Evolutionary conservation across 1,140 invertebrate genomes (phyloP).

Genomic region (Ceratina australensis): DNA sequence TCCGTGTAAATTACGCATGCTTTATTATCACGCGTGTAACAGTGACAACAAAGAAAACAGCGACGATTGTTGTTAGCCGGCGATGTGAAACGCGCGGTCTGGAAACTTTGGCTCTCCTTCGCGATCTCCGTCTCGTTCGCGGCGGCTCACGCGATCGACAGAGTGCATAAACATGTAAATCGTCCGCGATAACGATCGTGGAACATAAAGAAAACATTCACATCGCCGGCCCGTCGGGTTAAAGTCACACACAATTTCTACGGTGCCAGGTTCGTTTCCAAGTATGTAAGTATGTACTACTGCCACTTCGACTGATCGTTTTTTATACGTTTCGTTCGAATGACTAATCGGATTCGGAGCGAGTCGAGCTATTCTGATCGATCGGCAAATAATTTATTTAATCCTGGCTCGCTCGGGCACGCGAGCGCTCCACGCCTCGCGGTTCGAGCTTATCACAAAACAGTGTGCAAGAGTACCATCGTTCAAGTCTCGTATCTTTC

Average conservation of each 20-base stretch:
- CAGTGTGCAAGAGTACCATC: not conserved
- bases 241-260: constrained; percentile 40
- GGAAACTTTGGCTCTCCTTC: not conserved
- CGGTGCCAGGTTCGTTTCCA: constrained; percentile 30
- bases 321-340: constrained; percentile 9
- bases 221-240: constrained; percentile 9
- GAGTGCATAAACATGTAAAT: constrained; percentile 5
- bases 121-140: not conserved
- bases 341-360: constrained; percentile 5
- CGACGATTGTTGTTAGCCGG: constrained; percentile 31
- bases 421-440: constrained; percentile 10
- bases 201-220: not conserved
- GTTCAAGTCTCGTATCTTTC: not conserved
- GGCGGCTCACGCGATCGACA: not conserved
- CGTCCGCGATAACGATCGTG: not conserved
- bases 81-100: constrained; percentile 36
- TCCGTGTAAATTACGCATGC: constrained; percentile 45
- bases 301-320: constrained; percentile 40
- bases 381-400: not conserved
- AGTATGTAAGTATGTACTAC: constrained; percentile 27
- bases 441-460: not conserved
- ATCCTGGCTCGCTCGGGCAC: not conserved
- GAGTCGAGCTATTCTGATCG: constrained; percentile 1
- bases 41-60: constrained; percentile 36
- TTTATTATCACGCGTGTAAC: constrained; percentile 45